These are phyloP conservation scores for Crossaster papposus DNA, from an alignment of 53 echinoderm and acorn worm species.

Conservation along the genomic window DNA sequence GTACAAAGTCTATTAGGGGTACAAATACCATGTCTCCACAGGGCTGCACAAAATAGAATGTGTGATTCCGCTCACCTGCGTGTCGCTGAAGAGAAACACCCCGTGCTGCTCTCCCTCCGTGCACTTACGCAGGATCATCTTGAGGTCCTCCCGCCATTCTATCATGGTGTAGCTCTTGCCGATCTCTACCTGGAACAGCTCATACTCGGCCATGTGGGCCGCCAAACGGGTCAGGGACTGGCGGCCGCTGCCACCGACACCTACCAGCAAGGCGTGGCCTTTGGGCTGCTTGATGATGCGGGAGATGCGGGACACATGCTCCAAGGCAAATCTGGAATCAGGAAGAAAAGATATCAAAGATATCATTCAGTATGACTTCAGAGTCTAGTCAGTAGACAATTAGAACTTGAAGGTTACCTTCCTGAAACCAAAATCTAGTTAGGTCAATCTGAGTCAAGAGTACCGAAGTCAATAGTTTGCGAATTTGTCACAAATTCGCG, in stretches of 20 bases:
- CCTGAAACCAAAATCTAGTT: no score
- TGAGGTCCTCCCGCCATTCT: constrained; percentile 95
- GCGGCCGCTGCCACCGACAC: constrained; percentile 96
- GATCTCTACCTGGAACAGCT: constrained; percentile 97
- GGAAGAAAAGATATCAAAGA: neutral
- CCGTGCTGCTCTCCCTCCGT: constrained; percentile 98
- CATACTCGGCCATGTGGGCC: constrained; percentile 97
- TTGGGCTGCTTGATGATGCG: constrained; percentile 98
- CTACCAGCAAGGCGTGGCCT: constrained; percentile 91
- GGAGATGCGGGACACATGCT: constrained; percentile 98
- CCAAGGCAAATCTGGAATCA: constrained; percentile 84
- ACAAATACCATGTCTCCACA: no score
- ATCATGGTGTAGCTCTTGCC: constrained; percentile 93
- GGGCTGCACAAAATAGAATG: no score
- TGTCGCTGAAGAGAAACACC: constrained; percentile 98
- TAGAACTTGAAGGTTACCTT: no score
- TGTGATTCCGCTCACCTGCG: constrained; percentile 74
- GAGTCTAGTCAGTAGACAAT: no score
- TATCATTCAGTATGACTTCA: no score
- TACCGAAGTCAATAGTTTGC: no score
- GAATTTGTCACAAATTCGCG: no score
- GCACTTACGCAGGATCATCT: constrained; percentile 89
- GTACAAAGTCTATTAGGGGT: no score
- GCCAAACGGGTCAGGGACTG: constrained; percentile 95
- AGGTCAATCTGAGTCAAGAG: no score